Percentiles rank a stretch among this genome's conserved stretches.
phyloP scores from a whole-genome alignment of 2,888 invertebrate species.

The Zygothrica quintamaculata region DNA sequence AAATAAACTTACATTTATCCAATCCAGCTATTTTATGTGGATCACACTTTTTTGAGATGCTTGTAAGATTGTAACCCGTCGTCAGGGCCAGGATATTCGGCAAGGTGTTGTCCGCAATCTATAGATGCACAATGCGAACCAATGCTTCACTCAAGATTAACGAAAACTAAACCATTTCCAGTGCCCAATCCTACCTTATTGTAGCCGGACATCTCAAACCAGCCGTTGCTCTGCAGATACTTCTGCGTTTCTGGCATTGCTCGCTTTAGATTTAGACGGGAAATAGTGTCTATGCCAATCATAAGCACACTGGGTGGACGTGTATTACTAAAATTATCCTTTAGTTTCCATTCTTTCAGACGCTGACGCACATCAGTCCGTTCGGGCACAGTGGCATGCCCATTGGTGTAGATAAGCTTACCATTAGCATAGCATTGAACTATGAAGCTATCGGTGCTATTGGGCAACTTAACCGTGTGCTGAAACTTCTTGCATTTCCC shows the following conservation, averaged over 20 bases:
- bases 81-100: constrained; percentile 93
- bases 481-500: constrained; percentile 85
- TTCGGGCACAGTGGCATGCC: constrained; percentile 86
- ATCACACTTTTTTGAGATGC: constrained; percentile 84
- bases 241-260: constrained; percentile 89
- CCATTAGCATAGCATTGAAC: constrained; percentile 85
- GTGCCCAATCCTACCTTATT: constrained; percentile 85
- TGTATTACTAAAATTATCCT: too few species aligned
- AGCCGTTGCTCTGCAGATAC: constrained; percentile 87
- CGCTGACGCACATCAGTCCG: constrained; percentile 85
- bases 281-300: constrained; percentile 94
- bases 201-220: constrained; percentile 90
- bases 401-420: constrained; percentile 82
- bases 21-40: constrained; percentile 85
- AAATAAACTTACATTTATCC: constrained; percentile 90
- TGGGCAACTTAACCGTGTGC: constrained; percentile 78
- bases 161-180: background rate
- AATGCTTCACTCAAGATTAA: background rate
- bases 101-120: constrained; percentile 93
- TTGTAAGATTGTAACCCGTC: constrained; percentile 87
- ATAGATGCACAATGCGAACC: background rate
- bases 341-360: constrained; percentile 69
- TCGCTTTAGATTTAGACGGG: constrained; percentile 89
- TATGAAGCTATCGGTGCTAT: constrained; percentile 84
- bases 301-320: constrained; percentile 85